phyloP scores from a whole-genome alignment of 2,113 vertebrate species.

The Phrynosoma platyrhinos region DNA sequence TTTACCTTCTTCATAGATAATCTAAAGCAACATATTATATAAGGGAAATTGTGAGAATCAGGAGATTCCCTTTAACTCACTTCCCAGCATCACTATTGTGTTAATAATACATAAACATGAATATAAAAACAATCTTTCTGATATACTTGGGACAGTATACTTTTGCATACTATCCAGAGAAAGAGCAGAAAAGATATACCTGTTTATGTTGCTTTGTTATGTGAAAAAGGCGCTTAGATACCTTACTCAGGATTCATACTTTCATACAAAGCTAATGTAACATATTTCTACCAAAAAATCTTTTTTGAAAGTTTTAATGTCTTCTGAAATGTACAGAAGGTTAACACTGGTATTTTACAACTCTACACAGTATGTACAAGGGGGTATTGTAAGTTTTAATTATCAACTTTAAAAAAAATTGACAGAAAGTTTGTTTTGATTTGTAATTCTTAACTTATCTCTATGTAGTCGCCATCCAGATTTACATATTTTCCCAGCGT shows the following conservation, averaged over 20 bases:
- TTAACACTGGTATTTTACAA: neutral
- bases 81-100: neutral
- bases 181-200: slow-evolving; percentile 42
- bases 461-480: no score
- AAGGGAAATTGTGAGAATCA: slow-evolving; percentile 25
- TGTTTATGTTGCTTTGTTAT: slow-evolving; percentile 25
- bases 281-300: neutral
- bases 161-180: neutral
- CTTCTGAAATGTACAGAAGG: neutral
- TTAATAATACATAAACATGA: slow-evolving; percentile 17
- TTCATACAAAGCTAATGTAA: neutral
- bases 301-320: neutral
- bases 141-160: no score
- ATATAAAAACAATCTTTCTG: slow-evolving; percentile 25
- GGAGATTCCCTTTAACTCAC: neutral
- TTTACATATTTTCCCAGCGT: no score
- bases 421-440: no score
- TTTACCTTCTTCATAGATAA: slow-evolving; percentile 50
- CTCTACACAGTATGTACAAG: neutral
- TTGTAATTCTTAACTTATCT: no score
- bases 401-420: no score
- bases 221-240: slow-evolving; percentile 35
- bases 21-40: slow-evolving; percentile 27
- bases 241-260: slow-evolving; percentile 20
- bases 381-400: no score